phyloP scores from a whole-genome alignment of 2,888 invertebrate species.

The Lysandra bellargus region DNA sequence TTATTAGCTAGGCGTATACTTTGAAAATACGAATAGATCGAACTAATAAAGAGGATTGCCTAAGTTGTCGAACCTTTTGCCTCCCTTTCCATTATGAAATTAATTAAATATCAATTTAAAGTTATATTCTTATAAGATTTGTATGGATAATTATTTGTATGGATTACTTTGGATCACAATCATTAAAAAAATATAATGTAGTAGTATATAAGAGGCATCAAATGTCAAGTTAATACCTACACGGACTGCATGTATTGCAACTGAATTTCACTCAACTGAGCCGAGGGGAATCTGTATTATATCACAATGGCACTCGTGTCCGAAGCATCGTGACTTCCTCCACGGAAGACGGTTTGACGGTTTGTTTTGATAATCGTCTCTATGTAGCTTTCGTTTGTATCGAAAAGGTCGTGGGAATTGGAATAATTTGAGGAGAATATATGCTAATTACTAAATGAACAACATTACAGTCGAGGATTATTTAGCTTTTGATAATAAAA shows the following conservation, averaged over 20 bases:
- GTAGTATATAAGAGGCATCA: conserved; percentile 17
- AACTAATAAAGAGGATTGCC: no score
- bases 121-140: no score
- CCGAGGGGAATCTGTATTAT: conserved; percentile 6
- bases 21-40: no score
- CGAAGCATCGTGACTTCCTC: conserved; percentile 15
- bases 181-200: no score
- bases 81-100: no score
- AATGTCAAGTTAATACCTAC: not conserved
- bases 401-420: conserved; percentile 13
- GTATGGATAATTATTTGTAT: no score
- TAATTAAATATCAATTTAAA: no score
- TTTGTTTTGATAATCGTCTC: no score
- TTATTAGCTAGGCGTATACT: not conserved
- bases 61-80: not conserved
- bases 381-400: conserved; percentile 18
- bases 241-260: not conserved
- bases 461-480: not conserved
- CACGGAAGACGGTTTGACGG: conserved; percentile 23
- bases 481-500: not conserved
- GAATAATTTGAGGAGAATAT: not conserved
- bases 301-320: conserved; percentile 16
- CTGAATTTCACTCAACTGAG: not conserved
- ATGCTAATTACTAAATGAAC: not conserved
- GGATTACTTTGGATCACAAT: no score